Base-by-base conservation (phyloP, 2,113 vertebrate genomes). In the Stegastes partitus region DNA sequence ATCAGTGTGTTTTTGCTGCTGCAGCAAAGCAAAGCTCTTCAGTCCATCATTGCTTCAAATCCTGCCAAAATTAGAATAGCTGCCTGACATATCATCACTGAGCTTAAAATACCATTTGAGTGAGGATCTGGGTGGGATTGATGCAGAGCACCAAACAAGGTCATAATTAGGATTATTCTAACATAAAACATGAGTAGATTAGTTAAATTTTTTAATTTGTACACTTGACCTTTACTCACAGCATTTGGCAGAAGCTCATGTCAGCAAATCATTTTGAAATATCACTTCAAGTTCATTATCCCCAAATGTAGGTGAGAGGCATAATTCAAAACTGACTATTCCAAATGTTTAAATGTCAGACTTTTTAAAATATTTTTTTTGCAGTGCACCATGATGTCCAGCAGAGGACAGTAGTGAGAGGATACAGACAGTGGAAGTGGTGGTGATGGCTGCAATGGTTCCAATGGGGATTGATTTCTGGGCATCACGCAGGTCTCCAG, bases 341-440 rank as follows among this genome's bases (percentile, higher is more conserved):
- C 16, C 3, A 47, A 61, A 55, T 64, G 14, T 68, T 44, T 4
- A 18, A 51, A 56, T 53, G 39, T 49, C 5, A 21, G 1, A 3
- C 47, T 37, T 62, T n/a, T 16, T 12, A 4, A 16, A 25, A 37
- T 31, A 1, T 26, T 1, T 70, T 31, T 1, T 26, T 1, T 70
- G 50, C 31, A 66, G 12, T 68, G 50, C 0, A 7, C 1, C 1
- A 0, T 45, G 8, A n/a, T 21, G 4, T 62, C 68, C 73, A 67
- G 62, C 66, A 84, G 81, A 67, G 5, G 58, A 74, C 75, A 65
- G 64, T 16, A 56, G 66, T 59, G 67, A 53, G 73, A 98, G 96
- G 98, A 99, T 99, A 99, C 97, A 99, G 91, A 99, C 98, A 0
- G 95, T 89, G 3, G 98, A 98, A 44, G 98, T 99, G 90, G 97